Percentiles rank a stretch among this genome's conserved stretches.
These are phyloP conservation scores for Plebejus melissa DNA, from an alignment of 2,888 invertebrate species.

Conservation along the genomic window DNA sequence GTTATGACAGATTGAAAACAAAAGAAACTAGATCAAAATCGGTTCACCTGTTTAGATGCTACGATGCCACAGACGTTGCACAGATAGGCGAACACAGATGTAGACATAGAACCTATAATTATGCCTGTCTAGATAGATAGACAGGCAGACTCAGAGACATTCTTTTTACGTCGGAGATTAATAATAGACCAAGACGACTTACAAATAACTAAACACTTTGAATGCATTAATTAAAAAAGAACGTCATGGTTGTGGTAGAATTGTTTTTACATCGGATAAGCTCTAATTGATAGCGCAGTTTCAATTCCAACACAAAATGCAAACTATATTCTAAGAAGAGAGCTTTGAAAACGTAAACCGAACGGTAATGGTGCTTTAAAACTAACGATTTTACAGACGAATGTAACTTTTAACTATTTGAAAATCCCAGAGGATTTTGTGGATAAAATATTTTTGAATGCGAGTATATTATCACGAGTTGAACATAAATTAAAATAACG, in stretches of 20 bases:
- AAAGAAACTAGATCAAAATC: too few relatives aligned
- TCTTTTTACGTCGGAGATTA: too few relatives aligned
- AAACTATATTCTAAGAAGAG: neutral
- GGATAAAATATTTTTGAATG: constrained; percentile 12
- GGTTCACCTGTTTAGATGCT: too few relatives aligned
- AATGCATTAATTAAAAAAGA: neutral
- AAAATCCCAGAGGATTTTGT: neutral
- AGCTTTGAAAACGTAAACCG: neutral
- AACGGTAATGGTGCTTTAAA: constrained; percentile 10
- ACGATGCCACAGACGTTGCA: too few relatives aligned
- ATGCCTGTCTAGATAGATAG: too few relatives aligned
- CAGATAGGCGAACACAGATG: too few relatives aligned
- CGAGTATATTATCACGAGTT: constrained; percentile 7
- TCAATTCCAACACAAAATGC: neutral
- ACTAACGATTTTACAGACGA: constrained; percentile 22
- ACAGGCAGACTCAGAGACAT: too few relatives aligned
- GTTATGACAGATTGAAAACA: too few relatives aligned
- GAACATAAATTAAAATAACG: constrained; percentile 25
- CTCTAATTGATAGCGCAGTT: neutral
- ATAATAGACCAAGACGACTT: too few relatives aligned
- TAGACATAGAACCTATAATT: too few relatives aligned
- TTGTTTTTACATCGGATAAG: neutral
- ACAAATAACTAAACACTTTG: too few relatives aligned
- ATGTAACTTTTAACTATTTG: neutral
- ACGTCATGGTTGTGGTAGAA: neutral